phyloP scores from a whole-genome alignment of 2,888 invertebrate genomes.

The Pollenia labialis region DNA sequence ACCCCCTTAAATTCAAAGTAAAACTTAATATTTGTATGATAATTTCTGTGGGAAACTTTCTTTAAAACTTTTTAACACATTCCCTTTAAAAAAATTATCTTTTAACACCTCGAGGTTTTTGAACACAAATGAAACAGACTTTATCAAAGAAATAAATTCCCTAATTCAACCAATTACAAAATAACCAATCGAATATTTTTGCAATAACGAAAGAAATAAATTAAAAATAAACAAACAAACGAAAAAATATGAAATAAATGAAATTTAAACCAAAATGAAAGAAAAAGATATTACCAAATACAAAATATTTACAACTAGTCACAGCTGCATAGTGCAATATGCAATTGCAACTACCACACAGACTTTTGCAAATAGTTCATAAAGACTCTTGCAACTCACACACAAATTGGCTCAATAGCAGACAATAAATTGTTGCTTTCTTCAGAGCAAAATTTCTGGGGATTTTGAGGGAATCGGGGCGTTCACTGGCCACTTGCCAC shows the following conservation, averaged over 20 bases:
- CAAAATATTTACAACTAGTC: background rate
- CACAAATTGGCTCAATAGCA: constrained; percentile 33
- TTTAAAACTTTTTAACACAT: constrained; percentile 17
- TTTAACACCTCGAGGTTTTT: constrained; percentile 15
- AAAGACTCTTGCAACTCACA: constrained; percentile 33
- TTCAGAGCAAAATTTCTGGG: constrained; percentile 17
- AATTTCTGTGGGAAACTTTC: constrained; percentile 21
- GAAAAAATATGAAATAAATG: constrained; percentile 54
- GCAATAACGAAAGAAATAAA: constrained; percentile 38
- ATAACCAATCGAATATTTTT: constrained; percentile 11
- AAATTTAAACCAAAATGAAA: constrained; percentile 57
- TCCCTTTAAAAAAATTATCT: constrained; percentile 21
- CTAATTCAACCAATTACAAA: constrained; percentile 42
- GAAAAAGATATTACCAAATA: constrained; percentile 55
- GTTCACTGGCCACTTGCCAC: constrained; percentile 5
- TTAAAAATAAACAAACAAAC: constrained; percentile 31
- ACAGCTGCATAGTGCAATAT: constrained; percentile 15
- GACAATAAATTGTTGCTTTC: constrained; percentile 41
- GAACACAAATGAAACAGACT: constrained; percentile 4
- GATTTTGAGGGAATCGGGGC: constrained; percentile 38
- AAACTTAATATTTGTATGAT: too few species aligned
- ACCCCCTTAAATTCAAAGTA: too few species aligned
- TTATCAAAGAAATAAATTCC: constrained; percentile 26
- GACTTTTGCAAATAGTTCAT: constrained; percentile 13
- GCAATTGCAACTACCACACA: constrained; percentile 25